Evolutionary conservation across 2,888 invertebrate genomes (phyloP).

Genomic region (Marronus borbonicus): DNA sequence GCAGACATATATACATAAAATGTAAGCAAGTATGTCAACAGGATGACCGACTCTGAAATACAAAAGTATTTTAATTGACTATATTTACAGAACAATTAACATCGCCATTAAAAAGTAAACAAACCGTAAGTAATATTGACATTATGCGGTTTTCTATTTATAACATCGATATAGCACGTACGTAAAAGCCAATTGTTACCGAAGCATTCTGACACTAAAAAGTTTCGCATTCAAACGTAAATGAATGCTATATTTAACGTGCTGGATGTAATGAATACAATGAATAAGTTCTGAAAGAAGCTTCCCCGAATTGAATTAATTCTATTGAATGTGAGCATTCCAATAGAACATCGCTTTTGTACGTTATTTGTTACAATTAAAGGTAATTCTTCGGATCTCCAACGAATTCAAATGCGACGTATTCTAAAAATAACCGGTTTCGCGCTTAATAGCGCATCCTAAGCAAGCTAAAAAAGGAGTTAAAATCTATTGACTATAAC

Average conservation of each 20-base stretch:
- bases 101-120: conserved; percentile 3
- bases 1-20: background rate
- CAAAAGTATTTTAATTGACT: conserved; percentile 30
- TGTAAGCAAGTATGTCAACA: conserved; percentile 44
- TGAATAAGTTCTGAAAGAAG: no score
- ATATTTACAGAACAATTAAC: conserved; percentile 33
- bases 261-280: no score
- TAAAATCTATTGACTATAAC: no score
- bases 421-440: no score
- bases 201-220: background rate
- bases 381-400: no score
- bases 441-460: no score
- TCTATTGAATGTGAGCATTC: no score
- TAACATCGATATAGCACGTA: background rate
- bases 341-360: no score
- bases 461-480: no score
- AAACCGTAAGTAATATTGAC: conserved; percentile 5
- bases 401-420: no score
- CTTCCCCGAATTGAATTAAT: no score
- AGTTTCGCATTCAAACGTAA: background rate
- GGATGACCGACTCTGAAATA: conserved; percentile 6
- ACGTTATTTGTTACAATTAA: no score
- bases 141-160: conserved; percentile 8
- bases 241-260: background rate
- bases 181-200: background rate